phyloP scores from a whole-genome alignment of 2,797 vertebrate species.

The Merluccius polli region DNA sequence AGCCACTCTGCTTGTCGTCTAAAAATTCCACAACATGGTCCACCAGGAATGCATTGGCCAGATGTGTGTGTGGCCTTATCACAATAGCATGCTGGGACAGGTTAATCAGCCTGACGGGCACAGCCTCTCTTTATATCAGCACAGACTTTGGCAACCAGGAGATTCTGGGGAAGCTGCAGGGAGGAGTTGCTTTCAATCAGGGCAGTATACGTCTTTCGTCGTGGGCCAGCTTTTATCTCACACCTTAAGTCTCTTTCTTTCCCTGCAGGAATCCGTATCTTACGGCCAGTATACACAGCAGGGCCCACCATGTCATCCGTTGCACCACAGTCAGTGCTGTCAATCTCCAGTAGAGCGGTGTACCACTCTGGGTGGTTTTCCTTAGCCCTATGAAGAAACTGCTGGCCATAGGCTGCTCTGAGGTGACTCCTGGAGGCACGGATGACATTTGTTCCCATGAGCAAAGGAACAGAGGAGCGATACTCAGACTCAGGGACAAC shows the following conservation, averaged over 20 bases:
- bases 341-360: background rate
- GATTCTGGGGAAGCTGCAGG: background rate
- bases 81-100: background rate
- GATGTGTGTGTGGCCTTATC: too few relatives aligned
- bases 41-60: too few relatives aligned
- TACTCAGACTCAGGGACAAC: constrained; percentile 38
- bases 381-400: background rate
- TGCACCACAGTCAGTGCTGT: background rate
- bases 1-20: too few relatives aligned
- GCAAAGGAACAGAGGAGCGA: constrained; percentile 4
- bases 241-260: background rate
- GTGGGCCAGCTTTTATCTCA: background rate
- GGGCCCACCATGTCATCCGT: background rate
- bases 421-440: background rate
- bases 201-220: background rate
- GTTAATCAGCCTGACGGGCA: background rate
- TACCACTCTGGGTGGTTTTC: background rate
- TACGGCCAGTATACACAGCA: background rate
- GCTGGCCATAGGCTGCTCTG: background rate
- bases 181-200: background rate
- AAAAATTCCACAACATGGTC: too few relatives aligned
- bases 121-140: background rate
- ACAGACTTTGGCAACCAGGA: background rate
- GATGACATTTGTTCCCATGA: too few relatives aligned
- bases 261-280: background rate